These are phyloP conservation scores for Pelochelys cantorii DNA, from an alignment of 2,797 vertebrate species.

Conservation along the genomic window DNA sequence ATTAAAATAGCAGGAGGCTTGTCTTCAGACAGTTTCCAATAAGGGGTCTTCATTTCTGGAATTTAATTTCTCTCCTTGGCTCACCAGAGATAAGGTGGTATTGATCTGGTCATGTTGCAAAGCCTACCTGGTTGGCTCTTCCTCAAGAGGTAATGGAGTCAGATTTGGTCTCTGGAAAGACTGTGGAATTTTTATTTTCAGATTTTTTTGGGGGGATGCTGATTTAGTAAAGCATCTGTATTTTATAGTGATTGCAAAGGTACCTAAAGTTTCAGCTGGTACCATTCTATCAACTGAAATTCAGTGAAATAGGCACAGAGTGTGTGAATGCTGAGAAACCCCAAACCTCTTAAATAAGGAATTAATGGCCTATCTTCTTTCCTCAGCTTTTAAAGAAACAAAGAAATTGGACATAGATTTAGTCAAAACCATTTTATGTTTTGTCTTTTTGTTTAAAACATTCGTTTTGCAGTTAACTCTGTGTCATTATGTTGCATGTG, in stretches of 20 bases:
- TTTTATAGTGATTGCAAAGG: constrained; percentile 50
- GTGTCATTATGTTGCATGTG: neutral
- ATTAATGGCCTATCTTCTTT: constrained; percentile 7
- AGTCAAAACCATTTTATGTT: neutral
- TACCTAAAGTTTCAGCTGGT: constrained; percentile 34
- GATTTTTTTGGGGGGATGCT: constrained; percentile 28
- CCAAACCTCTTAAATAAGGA: constrained; percentile 1
- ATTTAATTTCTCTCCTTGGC: constrained; percentile 26
- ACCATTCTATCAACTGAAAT: constrained; percentile 51
- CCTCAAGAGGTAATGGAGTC: neutral
- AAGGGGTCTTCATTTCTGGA: neutral
- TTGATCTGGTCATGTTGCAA: constrained; percentile 10
- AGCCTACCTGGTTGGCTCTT: constrained; percentile 51
- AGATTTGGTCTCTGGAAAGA: constrained; percentile 10
- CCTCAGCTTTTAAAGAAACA: constrained; percentile 31
- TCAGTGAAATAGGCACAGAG: constrained; percentile 19
- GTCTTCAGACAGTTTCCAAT: neutral
- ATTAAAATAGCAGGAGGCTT: neutral
- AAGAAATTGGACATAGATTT: constrained; percentile 42
- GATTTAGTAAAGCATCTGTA: constrained; percentile 40
- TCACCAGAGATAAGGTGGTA: constrained; percentile 36
- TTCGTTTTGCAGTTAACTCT: neutral
- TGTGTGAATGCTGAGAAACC: constrained; percentile 33
- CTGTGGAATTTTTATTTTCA: constrained; percentile 25
- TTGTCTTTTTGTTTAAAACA: neutral